Percentiles rank a stretch among this genome's conserved stretches.
These are phyloP conservation scores for Ctenopoma multispine DNA, from an alignment of 2,797 vertebrate species.

Conservation along the genomic window DNA sequence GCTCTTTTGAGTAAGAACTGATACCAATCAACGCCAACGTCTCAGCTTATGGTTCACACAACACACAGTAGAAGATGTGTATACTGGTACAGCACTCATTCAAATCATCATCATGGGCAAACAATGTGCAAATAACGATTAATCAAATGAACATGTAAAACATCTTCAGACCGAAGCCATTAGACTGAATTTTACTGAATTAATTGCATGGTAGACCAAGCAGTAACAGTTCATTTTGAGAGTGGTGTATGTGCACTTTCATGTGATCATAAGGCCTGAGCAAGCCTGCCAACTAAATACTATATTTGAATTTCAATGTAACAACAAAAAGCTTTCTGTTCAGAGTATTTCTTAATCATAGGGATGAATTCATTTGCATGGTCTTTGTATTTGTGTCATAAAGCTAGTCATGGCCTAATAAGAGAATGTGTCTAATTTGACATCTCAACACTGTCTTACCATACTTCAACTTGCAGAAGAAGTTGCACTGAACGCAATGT, in stretches of 20 bases:
- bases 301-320: background rate
- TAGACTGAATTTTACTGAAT: background rate
- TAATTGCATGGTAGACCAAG: fast-evolving
- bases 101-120: background rate
- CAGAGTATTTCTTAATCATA: too few species aligned
- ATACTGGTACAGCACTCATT: too few species aligned
- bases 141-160: background rate
- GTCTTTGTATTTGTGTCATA: too few species aligned
- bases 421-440: too few species aligned
- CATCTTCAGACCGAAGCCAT: background rate
- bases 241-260: background rate
- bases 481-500: background rate
- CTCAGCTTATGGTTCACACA: too few species aligned
- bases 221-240: background rate
- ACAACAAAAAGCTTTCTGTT: background rate
- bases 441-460: too few species aligned
- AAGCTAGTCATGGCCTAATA: background rate
- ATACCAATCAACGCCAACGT: too few species aligned
- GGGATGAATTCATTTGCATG: too few species aligned
- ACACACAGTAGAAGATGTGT: too few species aligned
- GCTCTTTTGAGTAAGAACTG: too few species aligned
- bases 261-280: background rate
- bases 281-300: too few species aligned
- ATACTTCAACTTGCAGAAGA: too few species aligned
- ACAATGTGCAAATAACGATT: background rate